Conservation (phyloP, 2,113 vertebrate genomes). For the Stictonetta naevosa region DNA sequence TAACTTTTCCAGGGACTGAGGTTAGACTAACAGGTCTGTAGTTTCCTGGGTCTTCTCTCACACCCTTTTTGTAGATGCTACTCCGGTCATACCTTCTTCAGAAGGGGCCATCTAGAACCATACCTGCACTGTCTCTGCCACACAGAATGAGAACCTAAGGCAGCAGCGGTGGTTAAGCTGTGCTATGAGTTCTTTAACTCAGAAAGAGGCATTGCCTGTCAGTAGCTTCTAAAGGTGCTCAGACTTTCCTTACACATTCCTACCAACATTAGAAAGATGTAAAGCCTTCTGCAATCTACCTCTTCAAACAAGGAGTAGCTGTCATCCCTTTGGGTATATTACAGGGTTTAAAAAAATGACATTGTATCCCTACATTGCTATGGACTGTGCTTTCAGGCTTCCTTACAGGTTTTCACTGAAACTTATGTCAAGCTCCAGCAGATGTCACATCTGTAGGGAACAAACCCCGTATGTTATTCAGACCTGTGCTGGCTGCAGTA, state of each 20-base stretch:
- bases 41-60: too few relatives aligned
- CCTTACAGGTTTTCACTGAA: neutral
- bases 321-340: neutral
- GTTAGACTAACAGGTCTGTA: too few relatives aligned
- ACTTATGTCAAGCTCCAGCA: neutral
- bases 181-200: neutral
- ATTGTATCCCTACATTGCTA: fast-evolving
- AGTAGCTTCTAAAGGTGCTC: neutral
- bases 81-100: neutral
- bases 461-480: neutral
- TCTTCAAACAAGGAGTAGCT: neutral
- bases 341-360: neutral
- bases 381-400: neutral
- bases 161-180: fast-evolving
- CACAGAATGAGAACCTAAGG: neutral
- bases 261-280: neutral
- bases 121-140: neutral
- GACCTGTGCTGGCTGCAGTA: neutral
- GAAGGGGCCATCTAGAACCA: neutral
- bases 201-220: neutral
- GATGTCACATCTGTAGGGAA: too few relatives aligned
- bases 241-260: neutral
- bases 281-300: neutral
- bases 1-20: too few relatives aligned
- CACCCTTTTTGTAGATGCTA: neutral